Evolutionary conservation across 2,797 vertebrate genomes (phyloP), one percentile per base, ranked within the genome.

Genomic region (Oryzias sinensis): DNA sequence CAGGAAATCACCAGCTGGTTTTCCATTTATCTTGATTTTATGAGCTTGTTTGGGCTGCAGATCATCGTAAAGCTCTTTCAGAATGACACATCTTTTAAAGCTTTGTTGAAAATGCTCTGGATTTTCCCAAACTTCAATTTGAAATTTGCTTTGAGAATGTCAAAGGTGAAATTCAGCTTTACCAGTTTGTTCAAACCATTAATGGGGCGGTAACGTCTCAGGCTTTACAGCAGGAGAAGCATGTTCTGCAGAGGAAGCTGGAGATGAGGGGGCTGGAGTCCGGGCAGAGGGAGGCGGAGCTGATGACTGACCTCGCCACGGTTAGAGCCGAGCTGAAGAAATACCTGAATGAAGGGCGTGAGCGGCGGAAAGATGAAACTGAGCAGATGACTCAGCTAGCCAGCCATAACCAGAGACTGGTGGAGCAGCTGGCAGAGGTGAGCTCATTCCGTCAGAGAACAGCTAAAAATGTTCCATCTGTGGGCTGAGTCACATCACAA

Each of bases 341-440:
- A 18, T 81, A 89, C 63, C 88, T 86, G 17, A 80, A 56, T 59
- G 84, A 83, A 52, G 88, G 88, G 8, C 81, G 87, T 0, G 87
- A 89, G 68, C 78, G 83, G 22, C 77, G 86, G 2, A 83, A 73
- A 8, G 90, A 92, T 44, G 92, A 93, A 68, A 85, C 79, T 0
- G 87, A 91, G 17, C 90, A 92, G 63, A 85, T 93, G 55, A 80
- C 77, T 4, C 90, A 93, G 59, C 70, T 93, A 25, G 84, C 89
- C 74, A 90, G 63, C 72, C 92, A 93, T 52, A 93, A 93, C 84
- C 92, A 93, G n/a, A 87, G 88, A 4, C 62, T 93, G 56, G 92
- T 93, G 76, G 92, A 93, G 75, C 91, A 93, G 72, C 80, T 93
- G 6, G 88, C 92, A 53, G 92, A 93, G 91, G 92, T 93, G 56